These are phyloP conservation scores for Dioctria rufipes DNA, from an alignment of 2,888 invertebrate species.

Conservation along the genomic window DNA sequence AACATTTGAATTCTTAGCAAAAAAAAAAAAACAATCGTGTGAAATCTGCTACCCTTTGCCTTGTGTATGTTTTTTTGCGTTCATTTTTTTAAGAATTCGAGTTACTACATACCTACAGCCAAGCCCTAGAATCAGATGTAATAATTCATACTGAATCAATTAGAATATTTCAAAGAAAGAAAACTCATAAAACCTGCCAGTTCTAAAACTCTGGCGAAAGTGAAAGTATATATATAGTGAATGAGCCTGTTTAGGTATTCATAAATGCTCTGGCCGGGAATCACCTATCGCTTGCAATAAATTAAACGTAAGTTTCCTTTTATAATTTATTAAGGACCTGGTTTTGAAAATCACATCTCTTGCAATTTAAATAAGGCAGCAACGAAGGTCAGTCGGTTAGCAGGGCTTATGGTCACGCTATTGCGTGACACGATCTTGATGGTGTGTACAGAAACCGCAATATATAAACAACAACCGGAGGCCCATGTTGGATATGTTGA, in stretches of 20 bases:
- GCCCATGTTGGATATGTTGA: neutral
- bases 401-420: conserved; percentile 62
- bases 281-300: neutral
- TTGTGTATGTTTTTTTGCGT: too few species aligned
- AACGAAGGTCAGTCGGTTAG: conserved; percentile 55
- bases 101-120: too few species aligned
- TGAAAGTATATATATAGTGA: neutral
- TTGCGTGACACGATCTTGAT: conserved; percentile 63
- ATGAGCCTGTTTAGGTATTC: neutral
- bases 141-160: too few species aligned
- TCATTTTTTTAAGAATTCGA: too few species aligned
- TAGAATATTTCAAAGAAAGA: neutral
- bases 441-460: conserved; percentile 22
- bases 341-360: conserved; percentile 46
- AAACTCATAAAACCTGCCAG: neutral
- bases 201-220: neutral
- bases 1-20: too few species aligned
- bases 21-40: too few species aligned
- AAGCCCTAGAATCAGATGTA: too few species aligned
- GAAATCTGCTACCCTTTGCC: too few species aligned
- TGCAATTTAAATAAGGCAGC: conserved; percentile 46
- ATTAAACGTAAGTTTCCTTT: conserved; percentile 9
- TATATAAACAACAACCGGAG: conserved; percentile 8
- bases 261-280: neutral
- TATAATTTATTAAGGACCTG: conserved; percentile 34